These are phyloP conservation scores for Xiphorhynchus erythropygius DNA, from an alignment of 2,797 vertebrate species.

Conservation along the genomic window DNA sequence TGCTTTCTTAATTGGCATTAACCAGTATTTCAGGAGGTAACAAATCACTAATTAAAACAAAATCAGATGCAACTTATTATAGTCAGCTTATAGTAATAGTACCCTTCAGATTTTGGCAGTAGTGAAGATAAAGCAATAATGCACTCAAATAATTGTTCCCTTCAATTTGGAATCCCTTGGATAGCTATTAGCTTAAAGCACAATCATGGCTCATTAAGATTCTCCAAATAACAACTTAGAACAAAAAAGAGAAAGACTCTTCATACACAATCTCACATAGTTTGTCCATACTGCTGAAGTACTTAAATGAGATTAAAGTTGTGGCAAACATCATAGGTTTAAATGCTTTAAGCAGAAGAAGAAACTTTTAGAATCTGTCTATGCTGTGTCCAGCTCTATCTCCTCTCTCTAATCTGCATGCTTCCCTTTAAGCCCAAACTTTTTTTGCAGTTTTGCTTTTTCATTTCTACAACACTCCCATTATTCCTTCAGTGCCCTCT, in stretches of 20 bases:
- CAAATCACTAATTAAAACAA: slow-evolving; percentile 61
- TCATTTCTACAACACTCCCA: background rate
- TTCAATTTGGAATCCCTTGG: slow-evolving; percentile 21
- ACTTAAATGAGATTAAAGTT: background rate
- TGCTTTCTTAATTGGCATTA: slow-evolving; percentile 36
- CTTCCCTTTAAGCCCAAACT: background rate
- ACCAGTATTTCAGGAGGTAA: slow-evolving; percentile 35
- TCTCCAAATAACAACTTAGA: slow-evolving; percentile 46
- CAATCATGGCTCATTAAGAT: slow-evolving; percentile 44
- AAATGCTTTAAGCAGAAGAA: background rate
- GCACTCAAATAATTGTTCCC: slow-evolving; percentile 37
- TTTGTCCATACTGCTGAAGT: background rate
- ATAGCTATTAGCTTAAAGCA: slow-evolving; percentile 42
- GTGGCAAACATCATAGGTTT: slow-evolving; percentile 3
- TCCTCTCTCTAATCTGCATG: background rate
- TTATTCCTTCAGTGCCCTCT: background rate
- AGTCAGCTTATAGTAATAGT: slow-evolving; percentile 40
- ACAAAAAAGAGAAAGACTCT: slow-evolving; percentile 27
- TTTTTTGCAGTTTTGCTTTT: background rate
- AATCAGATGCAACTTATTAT: slow-evolving; percentile 37
- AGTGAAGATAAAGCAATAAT: slow-evolving; percentile 61
- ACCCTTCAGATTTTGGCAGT: slow-evolving; percentile 35
- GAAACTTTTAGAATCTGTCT: background rate
- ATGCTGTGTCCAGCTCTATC: background rate
- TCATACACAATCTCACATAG: background rate